phyloP scores from a whole-genome alignment of 2,888 invertebrate species.

The Meteorus cinctellus region DNA sequence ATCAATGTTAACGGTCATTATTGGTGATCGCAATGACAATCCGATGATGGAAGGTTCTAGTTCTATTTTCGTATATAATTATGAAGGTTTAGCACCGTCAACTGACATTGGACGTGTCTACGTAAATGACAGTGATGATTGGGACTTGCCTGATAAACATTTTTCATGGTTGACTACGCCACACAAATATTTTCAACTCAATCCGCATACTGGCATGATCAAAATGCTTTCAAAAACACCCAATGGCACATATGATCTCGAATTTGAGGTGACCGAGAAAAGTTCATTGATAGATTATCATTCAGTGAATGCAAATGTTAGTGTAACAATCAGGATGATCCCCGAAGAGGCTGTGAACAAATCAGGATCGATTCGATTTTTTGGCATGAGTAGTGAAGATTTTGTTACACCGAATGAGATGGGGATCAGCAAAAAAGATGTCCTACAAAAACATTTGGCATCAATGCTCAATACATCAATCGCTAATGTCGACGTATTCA shows the following conservation, averaged over 20 bases:
- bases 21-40: conserved; percentile 96
- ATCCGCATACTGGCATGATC: conserved; percentile 88
- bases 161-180: conserved; percentile 80
- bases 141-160: conserved; percentile 94
- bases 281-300: conserved; percentile 74
- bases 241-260: conserved; percentile 81
- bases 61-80: conserved; percentile 95
- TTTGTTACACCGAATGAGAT: conserved; percentile 81
- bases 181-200: conserved; percentile 83
- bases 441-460: conserved; percentile 79
- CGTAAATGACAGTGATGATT: conserved; percentile 96
- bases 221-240: conserved; percentile 86
- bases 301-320: conserved; percentile 88
- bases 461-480: conserved; percentile 84
- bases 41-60: conserved; percentile 91
- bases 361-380: conserved; percentile 92
- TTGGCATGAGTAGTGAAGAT: conserved; percentile 87
- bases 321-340: conserved; percentile 89
- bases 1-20: conserved; percentile 89
- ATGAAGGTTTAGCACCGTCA: conserved; percentile 87
- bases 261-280: conserved; percentile 84
- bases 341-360: conserved; percentile 93
- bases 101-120: conserved; percentile 93
- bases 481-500: conserved; percentile 94
- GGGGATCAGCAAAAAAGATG: conserved; percentile 83